Base-by-base conservation (phyloP, 2,888 invertebrate species). In the Portevinia maculata region DNA sequence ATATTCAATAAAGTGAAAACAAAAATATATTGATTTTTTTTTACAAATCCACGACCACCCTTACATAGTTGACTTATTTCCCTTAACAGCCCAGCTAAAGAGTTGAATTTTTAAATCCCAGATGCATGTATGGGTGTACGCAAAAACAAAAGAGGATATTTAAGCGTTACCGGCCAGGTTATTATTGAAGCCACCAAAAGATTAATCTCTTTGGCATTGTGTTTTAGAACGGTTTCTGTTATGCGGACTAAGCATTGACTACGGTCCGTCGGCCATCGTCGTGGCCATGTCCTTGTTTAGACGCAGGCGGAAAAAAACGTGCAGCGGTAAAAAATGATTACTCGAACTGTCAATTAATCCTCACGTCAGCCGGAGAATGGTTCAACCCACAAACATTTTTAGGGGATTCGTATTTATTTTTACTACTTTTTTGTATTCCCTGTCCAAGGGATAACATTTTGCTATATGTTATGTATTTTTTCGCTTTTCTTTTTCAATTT, bases 271-370 rank as follows among this genome's bases (percentile, higher is more conserved):
- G 13, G 24, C 46, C 34, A 73, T 55, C 55, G 13, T 19, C 19
- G 2, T n/a, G 52, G 11, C 39, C 24, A 6, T 13, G 24, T 28
- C 15, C 17, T 8, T 41, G 11, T 15, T 19, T 6, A 46, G 65
- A 15, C 19, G n/a, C 52, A 24, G 15, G 24, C 11, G 34, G 17
- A n/a, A n/a, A 1, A 34, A 34, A 75, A 59, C 44, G 64, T 53
- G 57, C 70, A 52, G 75, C 64, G 70, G 59, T 81, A 70, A 81
- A 81, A 81, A 75, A 81, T 75, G 62, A 75, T 70, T 75, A 75
- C 81, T 57, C 75, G 75, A 81, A 75, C 60, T 70, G 81, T 75
- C 79, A 75, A 81, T 81, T 81, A 81, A 75, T 81, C 70, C 52
- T 81, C 19, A 64, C 70, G 59, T 59, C 41, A 52, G 64, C 39